These are phyloP conservation scores for Gymnopithys bicolor DNA, from an alignment of 2,797 vertebrate species.

Conservation along the genomic window DNA sequence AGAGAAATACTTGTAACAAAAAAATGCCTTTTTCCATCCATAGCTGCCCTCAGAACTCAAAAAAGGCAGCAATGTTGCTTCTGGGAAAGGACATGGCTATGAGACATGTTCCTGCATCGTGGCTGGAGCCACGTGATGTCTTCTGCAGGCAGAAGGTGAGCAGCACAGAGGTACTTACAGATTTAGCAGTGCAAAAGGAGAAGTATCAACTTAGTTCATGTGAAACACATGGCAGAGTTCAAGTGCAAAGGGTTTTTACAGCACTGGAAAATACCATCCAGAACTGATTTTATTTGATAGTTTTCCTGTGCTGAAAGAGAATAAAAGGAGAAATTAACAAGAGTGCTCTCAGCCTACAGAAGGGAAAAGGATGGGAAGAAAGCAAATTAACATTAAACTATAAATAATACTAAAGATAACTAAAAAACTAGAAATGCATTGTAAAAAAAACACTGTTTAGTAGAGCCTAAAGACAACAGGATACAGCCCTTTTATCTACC, in stretches of 20 bases:
- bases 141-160: neutral
- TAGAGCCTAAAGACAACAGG: neutral
- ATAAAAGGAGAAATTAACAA: neutral
- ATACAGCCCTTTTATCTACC: neutral
- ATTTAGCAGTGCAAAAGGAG: neutral
- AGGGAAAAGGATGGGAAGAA: neutral
- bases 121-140: neutral
- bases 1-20: neutral
- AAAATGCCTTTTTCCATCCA: neutral
- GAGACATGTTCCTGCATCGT: accelerated
- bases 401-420: neutral
- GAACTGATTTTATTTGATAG: neutral
- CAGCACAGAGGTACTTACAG: neutral
- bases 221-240: neutral
- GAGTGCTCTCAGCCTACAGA: neutral
- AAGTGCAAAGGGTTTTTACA: neutral
- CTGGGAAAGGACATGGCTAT: neutral
- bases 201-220: neutral
- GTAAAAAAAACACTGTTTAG: neutral
- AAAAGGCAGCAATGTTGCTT: neutral
- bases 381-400: neutral
- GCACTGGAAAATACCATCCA: neutral
- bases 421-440: neutral
- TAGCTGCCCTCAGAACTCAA: neutral
- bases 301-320: neutral